Conservation (phyloP, 2,113 vertebrate genomes). For the Tachycineta bicolor region DNA sequence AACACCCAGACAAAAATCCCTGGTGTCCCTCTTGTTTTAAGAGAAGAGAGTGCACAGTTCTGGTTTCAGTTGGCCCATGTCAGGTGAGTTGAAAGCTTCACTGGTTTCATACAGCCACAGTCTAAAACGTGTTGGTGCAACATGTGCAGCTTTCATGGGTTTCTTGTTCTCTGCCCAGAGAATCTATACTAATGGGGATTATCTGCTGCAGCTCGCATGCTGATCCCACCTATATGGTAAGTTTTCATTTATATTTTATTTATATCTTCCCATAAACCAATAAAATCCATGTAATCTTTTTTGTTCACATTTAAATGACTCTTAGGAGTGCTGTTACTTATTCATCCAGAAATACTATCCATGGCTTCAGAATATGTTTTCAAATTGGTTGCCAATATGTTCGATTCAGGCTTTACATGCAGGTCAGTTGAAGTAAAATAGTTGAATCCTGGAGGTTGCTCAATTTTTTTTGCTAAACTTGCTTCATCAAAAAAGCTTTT, state of each 20-base stretch:
- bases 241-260: not conserved
- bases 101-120: not conserved
- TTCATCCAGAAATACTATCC: not conserved
- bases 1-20: not conserved
- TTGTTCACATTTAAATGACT: not conserved
- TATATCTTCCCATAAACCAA: not conserved
- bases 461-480: not conserved
- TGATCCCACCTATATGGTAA: not conserved
- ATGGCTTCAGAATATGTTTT: not conserved
- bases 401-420: not conserved
- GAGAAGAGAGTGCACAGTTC: not conserved
- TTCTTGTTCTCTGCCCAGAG: not conserved
- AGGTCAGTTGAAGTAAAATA: not conserved
- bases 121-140: not conserved
- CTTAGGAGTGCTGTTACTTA: not conserved
- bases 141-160: accelerated
- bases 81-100: not conserved
- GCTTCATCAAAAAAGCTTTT: not conserved
- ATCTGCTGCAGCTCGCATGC: not conserved
- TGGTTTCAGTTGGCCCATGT: not conserved
- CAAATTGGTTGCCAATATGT: not conserved
- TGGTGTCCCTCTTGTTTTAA: not conserved
- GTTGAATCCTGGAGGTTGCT: not conserved
- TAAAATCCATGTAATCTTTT: not conserved
- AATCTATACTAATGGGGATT: not conserved